A percentile compares a stretch with the other conserved stretches of the same genome.
phyloP scores from a whole-genome alignment of 2,888 invertebrate genomes.

The Shargacucullia verbasci region DNA sequence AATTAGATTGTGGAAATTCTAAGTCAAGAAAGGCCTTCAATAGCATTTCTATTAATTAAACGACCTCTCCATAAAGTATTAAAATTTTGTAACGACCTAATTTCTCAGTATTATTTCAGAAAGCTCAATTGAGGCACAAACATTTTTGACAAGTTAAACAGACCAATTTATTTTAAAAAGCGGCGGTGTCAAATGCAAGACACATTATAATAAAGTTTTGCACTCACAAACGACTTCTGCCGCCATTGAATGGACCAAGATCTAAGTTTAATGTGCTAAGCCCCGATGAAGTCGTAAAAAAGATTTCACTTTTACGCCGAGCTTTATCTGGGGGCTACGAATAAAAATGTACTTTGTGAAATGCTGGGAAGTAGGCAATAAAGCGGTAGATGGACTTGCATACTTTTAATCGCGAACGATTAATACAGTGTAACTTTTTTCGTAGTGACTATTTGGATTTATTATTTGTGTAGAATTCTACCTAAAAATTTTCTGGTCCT shows the following conservation, averaged over 20 bases:
- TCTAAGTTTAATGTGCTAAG: constrained; percentile 44
- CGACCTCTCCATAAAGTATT: constrained; percentile 1
- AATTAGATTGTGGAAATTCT: too few relatives aligned
- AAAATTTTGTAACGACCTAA: too few relatives aligned
- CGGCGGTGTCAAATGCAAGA: constrained; percentile 20
- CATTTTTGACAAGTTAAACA: constrained; percentile 12
- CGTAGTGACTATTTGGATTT: too few relatives aligned
- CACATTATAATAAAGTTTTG: constrained; percentile 39
- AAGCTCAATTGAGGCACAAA: constrained; percentile 6
- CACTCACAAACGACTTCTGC: constrained; percentile 22
- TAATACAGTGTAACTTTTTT: background rate
- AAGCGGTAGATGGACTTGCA: constrained; percentile 20
- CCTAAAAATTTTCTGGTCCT: too few relatives aligned
- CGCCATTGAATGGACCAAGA: constrained; percentile 32
- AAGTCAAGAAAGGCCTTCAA: too few relatives aligned
- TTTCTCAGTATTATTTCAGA: too few relatives aligned
- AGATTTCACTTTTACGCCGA: constrained; percentile 53
- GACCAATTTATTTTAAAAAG: constrained; percentile 32
- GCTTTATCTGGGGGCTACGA: constrained; percentile 33
- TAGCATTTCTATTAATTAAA: constrained; percentile 10
- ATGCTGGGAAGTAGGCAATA: constrained; percentile 28
- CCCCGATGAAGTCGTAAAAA: constrained; percentile 45
- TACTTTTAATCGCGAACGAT: constrained; percentile 38
- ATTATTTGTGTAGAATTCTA: too few relatives aligned
- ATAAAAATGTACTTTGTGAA: constrained; percentile 52